Evolutionary conservation across 2,113 vertebrate genomes (phyloP), one percentile per base, ranked within the genome.

Genomic region (Bagarius yarrelli): DNA sequence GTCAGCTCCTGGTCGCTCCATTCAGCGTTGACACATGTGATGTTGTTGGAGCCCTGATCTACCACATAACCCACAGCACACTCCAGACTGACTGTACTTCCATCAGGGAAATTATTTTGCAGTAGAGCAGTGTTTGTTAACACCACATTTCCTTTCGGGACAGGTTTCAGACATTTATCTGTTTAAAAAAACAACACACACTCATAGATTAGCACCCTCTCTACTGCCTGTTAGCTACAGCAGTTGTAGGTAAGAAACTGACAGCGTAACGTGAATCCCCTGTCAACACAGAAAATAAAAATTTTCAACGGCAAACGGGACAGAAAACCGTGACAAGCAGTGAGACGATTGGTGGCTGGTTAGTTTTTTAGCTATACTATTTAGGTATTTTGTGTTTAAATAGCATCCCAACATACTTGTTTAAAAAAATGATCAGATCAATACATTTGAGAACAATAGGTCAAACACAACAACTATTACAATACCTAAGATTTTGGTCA

Each of bases 91-190:
- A 78, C 76, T 0, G 1, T 0, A 3, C 34, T 1, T 14, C 70
- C 79, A 0, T 89, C 83, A 3, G 79, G 82, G 25, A 89, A 93
- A 0, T 19, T 0, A 55, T 91, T 90, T n/a, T 64, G 4, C 18
- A 91, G 63, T 23, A 85, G 84, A 0, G 90, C 16, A 1, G 80
- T n/a, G 0, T 30, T 0, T 9, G 79, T 80, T 25, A 92, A 32
- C 53, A 88, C 4, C 0, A 27, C 11, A 0, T 66, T 61, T 0
- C 0, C 0, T 0, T 0, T 0, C 27, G 0, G 8, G 0, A 19
- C 0, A 47, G 91, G 92, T 63, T 4, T 59, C 0, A 21, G 60
- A 74, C 92, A 93, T 14, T 84, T 18, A 0, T 83, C 91, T 92
- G 79, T 34, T 30, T 2, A 72, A 64, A 40, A 40, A 64, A 69